Evolutionary conservation across 2,888 invertebrate species (phyloP).

Genomic region (Eremobia ochroleuca): DNA sequence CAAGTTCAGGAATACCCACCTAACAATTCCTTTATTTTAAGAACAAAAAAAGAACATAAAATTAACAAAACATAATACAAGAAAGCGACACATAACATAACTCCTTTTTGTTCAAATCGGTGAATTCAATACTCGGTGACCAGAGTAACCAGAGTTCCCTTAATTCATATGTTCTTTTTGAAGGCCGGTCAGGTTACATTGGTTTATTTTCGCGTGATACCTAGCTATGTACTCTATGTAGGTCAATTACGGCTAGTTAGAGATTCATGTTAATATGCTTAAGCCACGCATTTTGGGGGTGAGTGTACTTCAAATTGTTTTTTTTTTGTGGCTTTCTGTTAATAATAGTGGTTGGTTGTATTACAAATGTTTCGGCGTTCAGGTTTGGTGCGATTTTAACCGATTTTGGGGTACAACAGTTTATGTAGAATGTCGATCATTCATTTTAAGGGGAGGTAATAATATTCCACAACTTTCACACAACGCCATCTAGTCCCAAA

Average conservation of each 20-base stretch:
- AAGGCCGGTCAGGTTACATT: background rate
- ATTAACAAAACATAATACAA: conserved; percentile 50
- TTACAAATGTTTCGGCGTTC: conserved; percentile 11
- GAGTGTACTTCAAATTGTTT: conserved; percentile 63
- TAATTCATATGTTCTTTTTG: background rate
- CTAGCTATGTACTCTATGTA: conserved; percentile 47
- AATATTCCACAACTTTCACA: too few relatives aligned
- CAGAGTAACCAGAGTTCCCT: conserved; percentile 4
- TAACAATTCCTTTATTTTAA: conserved; percentile 9
- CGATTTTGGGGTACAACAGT: background rate
- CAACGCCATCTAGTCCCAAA: too few relatives aligned
- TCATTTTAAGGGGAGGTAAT: background rate
- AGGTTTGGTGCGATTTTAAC: conserved; percentile 10
- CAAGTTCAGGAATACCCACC: too few relatives aligned
- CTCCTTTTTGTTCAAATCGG: conserved; percentile 56
- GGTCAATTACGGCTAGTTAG: conserved; percentile 65
- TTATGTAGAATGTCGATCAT: background rate
- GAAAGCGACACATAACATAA: conserved; percentile 53
- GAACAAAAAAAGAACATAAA: conserved; percentile 40
- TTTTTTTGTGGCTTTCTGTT: conserved; percentile 29
- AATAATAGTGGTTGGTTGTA: conserved; percentile 51
- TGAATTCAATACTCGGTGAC: conserved; percentile 18
- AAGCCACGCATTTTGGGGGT: conserved; percentile 69
- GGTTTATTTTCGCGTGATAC: conserved; percentile 66
- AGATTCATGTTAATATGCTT: conserved; percentile 67